A percentile compares a stretch with the other conserved stretches of the same genome.
Conservation (phyloP, 2,797 vertebrate genomes). For the Gallinago nigripennis region DNA sequence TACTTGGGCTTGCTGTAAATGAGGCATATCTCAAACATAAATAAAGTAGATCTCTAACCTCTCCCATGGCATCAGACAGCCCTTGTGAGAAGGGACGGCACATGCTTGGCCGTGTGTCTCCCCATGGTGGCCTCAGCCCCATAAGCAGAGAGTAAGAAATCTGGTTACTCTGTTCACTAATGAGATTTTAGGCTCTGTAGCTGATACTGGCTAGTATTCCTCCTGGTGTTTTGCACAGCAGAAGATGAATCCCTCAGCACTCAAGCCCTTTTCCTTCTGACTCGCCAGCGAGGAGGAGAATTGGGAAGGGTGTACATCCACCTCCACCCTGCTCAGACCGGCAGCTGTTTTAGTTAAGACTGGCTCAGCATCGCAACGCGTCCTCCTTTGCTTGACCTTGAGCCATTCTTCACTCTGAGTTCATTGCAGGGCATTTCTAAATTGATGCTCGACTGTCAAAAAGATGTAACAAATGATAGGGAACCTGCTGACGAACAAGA, state of each 20-base stretch:
- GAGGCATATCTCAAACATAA: background rate
- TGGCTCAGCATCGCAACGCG: background rate
- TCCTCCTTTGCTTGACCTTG: constrained; percentile 41
- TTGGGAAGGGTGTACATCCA: background rate
- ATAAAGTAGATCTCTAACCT: background rate
- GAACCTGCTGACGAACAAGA: constrained; percentile 26
- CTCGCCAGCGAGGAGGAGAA: background rate
- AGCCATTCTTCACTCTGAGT: background rate
- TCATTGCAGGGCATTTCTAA: constrained; percentile 44
- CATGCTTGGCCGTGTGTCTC: fast-evolving
- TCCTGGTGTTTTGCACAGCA: background rate
- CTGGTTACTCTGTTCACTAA: background rate
- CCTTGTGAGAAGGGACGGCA: background rate
- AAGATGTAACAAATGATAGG: constrained; percentile 46
- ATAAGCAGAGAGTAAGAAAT: background rate
- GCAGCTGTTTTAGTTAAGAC: background rate
- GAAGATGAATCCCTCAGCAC: background rate
- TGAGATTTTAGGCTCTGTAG: background rate
- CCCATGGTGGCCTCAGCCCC: background rate
- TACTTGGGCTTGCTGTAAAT: background rate
- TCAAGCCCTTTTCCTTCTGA: background rate
- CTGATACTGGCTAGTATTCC: background rate
- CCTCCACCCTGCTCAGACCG: background rate
- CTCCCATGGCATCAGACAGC: background rate
- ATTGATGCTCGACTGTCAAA: constrained; percentile 37